Evolutionary conservation across 2,797 vertebrate species (phyloP), one percentile per base, ranked within the genome.

Genomic region (Psittacula echo): DNA sequence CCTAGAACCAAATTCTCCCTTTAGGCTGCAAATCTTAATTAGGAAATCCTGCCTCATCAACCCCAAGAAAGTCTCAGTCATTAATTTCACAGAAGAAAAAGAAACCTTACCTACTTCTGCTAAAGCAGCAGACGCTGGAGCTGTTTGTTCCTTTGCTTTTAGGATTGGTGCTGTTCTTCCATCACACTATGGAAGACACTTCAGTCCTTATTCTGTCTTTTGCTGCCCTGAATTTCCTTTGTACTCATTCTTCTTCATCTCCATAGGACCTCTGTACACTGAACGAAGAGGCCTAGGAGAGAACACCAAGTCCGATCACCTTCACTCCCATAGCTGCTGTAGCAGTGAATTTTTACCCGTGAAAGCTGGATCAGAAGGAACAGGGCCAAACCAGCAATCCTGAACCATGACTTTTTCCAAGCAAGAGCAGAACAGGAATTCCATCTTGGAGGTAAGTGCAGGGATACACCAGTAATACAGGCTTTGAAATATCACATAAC

Each of bases 1-100:
- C 65, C 67, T 93, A 95, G 77, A 87, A 92, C 41, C 74, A 89
- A 61, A 93, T 89, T 94, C 70, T 92, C 81, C 84, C 72, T 93
- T 73, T 84, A 90, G 94, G 94, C 68, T 89, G 61, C n/a, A 95
- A 85, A 93, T 90, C 84, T 89, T 90, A 94, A 94, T 94, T 80
- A 93, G 88, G 79, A 96, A 94, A 87, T 44, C 37, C 34, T 94
- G 90, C 76, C 77, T 85, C 42, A 89, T 50, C 90, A 94, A 88
- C 87, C 68, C 72, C 41, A 92, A 90, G 45, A 76, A 90, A 85
- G 10, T 37, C 41, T 67, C 50, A 60, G 30, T 15, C 0, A 0
- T 74, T 93, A 74, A 81, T 88, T 90, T 91, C 71, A 72, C 30
- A 90, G 66, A 93, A 74, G 51, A 85, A 76, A 90, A 92, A 88